Percentiles rank a stretch among this genome's conserved stretches.
phyloP scores from a whole-genome alignment of 2,797 vertebrate genomes.

The Pipistrellus kuhlii region DNA sequence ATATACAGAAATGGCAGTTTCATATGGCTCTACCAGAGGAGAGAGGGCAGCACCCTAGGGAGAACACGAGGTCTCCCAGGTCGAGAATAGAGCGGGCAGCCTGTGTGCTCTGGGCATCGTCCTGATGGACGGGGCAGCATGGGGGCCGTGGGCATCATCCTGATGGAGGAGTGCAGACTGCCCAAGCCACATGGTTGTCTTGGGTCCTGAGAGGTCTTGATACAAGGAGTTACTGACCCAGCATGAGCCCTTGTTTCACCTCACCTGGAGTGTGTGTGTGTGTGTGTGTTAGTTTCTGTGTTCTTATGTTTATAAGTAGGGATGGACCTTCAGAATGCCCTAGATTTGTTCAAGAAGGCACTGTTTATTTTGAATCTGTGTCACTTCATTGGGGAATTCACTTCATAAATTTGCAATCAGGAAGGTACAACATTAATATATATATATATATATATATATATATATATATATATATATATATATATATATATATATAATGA shows the following conservation, averaged over 20 bases:
- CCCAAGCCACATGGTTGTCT: no score
- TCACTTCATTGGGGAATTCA: constrained; percentile 7
- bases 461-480: no score
- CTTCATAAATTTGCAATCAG: neutral
- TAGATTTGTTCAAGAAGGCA: neutral
- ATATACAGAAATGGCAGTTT: constrained; percentile 2
- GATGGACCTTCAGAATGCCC: neutral
- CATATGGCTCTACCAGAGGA: neutral
- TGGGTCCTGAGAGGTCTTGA: neutral
- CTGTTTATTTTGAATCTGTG: constrained; percentile 5
- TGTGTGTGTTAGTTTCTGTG: neutral
- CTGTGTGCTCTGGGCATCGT: neutral
- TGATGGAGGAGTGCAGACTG: neutral
- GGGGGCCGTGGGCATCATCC: neutral
- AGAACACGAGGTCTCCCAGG: neutral
- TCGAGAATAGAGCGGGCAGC: neutral
- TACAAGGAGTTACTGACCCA: neutral
- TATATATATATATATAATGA: no score
- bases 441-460: no score
- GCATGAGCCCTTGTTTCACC: neutral
- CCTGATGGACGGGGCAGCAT: neutral
- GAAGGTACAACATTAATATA: neutral
- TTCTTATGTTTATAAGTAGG: neutral
- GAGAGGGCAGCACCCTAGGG: neutral
- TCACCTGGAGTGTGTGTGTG: no score